Conservation (phyloP, 2,113 vertebrate species). For the Axis porcinus region DNA sequence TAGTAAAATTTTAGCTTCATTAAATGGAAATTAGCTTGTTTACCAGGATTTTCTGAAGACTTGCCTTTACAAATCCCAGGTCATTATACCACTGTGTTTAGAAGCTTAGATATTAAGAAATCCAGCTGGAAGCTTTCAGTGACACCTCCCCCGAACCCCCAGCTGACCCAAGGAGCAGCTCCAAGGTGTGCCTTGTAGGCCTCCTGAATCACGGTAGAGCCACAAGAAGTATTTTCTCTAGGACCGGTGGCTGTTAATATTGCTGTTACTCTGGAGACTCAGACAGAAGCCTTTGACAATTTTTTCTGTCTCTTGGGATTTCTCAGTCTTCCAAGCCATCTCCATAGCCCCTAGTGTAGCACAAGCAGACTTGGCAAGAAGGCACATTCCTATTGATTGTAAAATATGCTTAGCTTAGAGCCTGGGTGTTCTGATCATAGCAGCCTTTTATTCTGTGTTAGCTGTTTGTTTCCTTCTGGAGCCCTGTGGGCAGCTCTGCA, state of each 20-base stretch:
- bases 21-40: not conserved
- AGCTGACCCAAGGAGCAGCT: not conserved
- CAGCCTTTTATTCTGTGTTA: not conserved
- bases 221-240: not conserved
- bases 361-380: not conserved
- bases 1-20: not conserved
- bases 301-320: not conserved
- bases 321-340: not conserved
- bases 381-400: not conserved
- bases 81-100: not conserved
- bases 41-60: not conserved
- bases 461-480: not conserved
- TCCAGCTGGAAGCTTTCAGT: not conserved
- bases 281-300: not conserved
- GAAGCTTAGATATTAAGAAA: not conserved
- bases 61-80: not conserved
- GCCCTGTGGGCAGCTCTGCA: not conserved
- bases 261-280: not conserved
- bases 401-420: not conserved
- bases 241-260: not conserved
- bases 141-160: not conserved
- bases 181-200: not conserved
- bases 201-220: not conserved
- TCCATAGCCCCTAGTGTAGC: not conserved
- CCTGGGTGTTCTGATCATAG: not conserved